Base-by-base conservation (phyloP, 2,113 vertebrate genomes). In the Phoxinus phoxinus region DNA sequence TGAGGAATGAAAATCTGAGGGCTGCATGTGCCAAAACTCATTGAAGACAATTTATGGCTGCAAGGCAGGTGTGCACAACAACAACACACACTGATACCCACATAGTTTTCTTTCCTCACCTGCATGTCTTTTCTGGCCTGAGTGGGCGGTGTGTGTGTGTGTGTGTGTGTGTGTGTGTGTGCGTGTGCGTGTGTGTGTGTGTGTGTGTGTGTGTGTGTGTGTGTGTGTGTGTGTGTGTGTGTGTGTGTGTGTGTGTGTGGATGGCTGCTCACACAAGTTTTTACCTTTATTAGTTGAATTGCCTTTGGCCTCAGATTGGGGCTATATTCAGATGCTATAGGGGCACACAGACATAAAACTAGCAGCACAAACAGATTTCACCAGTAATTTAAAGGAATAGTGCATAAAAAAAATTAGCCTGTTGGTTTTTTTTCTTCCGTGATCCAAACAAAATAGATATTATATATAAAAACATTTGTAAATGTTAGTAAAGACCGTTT, bases 41-140 rank as follows among this genome's bases (percentile, higher is more conserved):
- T 46, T 80, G 35, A 63, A 63, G 32, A 63, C 80, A 15, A 69
- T 67, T 67, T 61, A 81, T 82, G 27, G 10, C 80, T 82, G 63
- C 27, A 82, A 27, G 80, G 80, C 80, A 82, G 58, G 58, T 80
- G 58, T 25, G 58, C 25, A 56, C 76, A 51, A 41, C 6, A 63
- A 51, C 35, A 65, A 65, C 32, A 83, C 46, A 83, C 35, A 58
- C 86, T 58, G 46, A 59, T 48, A 79, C 65, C 53, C 27, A 27
- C 65, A 41, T 13, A 59, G 35, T 21, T 30, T 48, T 59, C 48
- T 77, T 77, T 78, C 32, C 12, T 72, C 53, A 71, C 56, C 37
- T 67, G 77, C 21, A 37, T 37, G 41, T 41, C 25, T 35, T 79
- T 83, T 83, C 67, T 71, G 12, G 21, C 10, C 25, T 44, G 37